These are phyloP conservation scores for Melipona beecheii DNA, from an alignment of 2,888 invertebrate genomes.

Conservation along the genomic window DNA sequence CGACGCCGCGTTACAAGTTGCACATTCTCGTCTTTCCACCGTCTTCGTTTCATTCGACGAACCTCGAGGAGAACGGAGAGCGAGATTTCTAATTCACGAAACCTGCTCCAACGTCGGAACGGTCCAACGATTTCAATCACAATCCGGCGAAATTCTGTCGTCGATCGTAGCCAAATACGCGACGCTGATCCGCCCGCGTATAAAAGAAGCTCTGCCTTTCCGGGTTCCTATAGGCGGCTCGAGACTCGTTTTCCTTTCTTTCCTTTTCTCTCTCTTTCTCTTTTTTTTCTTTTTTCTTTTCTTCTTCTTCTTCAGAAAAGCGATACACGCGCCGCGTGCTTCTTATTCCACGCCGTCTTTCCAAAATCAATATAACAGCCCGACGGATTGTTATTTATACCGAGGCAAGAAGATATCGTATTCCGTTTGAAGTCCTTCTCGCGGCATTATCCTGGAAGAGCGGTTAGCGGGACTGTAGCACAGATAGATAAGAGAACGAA, in stretches of 20 bases:
- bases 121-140: conserved; percentile 51
- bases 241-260: background rate
- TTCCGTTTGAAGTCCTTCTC: conserved; percentile 73
- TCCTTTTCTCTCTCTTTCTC: background rate
- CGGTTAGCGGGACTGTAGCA: conserved; percentile 61
- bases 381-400: conserved; percentile 72
- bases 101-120: conserved; percentile 4
- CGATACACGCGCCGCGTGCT: conserved; percentile 23
- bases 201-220: conserved; percentile 36
- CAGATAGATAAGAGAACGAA: conserved; percentile 55
- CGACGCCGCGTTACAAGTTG: background rate
- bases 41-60: background rate
- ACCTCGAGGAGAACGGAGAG: background rate
- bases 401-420: conserved; percentile 62
- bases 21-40: background rate
- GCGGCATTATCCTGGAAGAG: conserved; percentile 66
- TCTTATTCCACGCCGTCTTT: conserved; percentile 36
- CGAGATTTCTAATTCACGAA: conserved; percentile 39
- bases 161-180: conserved; percentile 35
- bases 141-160: conserved; percentile 47
- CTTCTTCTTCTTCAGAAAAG: conserved; percentile 7
- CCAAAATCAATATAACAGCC: conserved; percentile 67
- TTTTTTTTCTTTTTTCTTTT: background rate
- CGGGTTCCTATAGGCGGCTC: background rate
- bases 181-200: conserved; percentile 37